Percentiles rank a stretch among this genome's conserved stretches.
These are phyloP conservation scores for Chrysolina haemoptera DNA, from an alignment of 2,888 invertebrate genomes.

Conservation along the genomic window DNA sequence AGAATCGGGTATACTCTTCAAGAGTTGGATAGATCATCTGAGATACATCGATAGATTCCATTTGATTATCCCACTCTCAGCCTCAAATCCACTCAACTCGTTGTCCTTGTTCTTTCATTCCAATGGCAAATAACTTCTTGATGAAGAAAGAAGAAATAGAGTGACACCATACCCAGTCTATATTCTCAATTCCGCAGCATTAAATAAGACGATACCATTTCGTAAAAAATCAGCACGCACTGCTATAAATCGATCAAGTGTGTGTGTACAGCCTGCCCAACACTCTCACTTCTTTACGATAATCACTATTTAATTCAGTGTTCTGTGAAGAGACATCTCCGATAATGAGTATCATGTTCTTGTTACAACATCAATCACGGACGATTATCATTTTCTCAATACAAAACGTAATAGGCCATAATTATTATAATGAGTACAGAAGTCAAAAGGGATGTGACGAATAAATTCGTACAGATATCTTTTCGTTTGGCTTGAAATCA, in stretches of 20 bases:
- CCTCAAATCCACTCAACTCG: too few relatives aligned
- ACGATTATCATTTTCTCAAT: conserved; percentile 32
- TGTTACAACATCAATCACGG: conserved; percentile 43
- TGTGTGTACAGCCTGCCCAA: not conserved
- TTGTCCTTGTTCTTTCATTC: not conserved
- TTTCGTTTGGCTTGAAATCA: not conserved
- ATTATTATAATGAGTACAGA: conserved; percentile 34
- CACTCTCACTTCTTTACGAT: conserved; percentile 37
- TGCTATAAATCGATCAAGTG: conserved; percentile 15
- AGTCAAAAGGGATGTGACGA: not conserved
- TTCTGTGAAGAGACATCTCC: conserved; percentile 41
- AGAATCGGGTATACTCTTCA: not conserved
- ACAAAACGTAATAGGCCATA: conserved; percentile 32
- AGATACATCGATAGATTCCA: too few relatives aligned
- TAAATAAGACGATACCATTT: not conserved
- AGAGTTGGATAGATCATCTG: too few relatives aligned
- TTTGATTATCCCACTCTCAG: too few relatives aligned
- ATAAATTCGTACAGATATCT: not conserved
- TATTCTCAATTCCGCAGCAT: not conserved
- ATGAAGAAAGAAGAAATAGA: not conserved
- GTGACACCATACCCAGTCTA: not conserved
- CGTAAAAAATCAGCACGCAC: not conserved
- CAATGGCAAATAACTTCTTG: not conserved
- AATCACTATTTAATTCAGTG: conserved; percentile 47
- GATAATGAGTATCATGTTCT: conserved; percentile 47